Conservation (phyloP, 2,888 invertebrate species). For the Carabus problematicus region DNA sequence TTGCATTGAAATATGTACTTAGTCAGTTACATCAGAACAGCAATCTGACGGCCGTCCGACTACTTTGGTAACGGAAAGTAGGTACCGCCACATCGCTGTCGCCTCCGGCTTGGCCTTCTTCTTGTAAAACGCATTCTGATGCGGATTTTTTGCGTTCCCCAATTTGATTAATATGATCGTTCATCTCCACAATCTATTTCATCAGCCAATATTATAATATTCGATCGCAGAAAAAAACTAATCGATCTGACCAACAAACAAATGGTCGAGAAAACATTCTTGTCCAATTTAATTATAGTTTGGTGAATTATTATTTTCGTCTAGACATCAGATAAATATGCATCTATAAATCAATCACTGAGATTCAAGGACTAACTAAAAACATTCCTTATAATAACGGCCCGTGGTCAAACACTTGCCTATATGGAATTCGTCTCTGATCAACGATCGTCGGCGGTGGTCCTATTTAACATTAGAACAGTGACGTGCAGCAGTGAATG, state of each 20-base stretch:
- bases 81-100: too few species aligned
- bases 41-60: too few species aligned
- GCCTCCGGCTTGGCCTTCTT: too few species aligned
- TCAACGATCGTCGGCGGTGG: conserved; percentile 21
- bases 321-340: conserved; percentile 30
- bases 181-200: conserved; percentile 26
- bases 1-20: too few species aligned
- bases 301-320: conserved; percentile 26
- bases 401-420: neutral
- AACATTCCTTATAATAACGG: neutral
- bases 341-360: conserved; percentile 35
- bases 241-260: too few species aligned
- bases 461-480: neutral
- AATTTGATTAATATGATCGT: neutral
- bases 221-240: too few species aligned
- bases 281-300: conserved; percentile 30
- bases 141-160: too few species aligned
- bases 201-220: conserved; percentile 16
- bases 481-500: conserved; percentile 13
- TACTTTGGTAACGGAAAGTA: too few species aligned
- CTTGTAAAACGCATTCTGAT: too few species aligned
- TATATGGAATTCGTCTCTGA: neutral
- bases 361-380: conserved; percentile 24
- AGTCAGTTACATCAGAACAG: too few species aligned
- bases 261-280: conserved; percentile 18